Evolutionary conservation across 2,113 vertebrate species (phyloP).

Genomic region (Gymnobelideus leadbeateri): DNA sequence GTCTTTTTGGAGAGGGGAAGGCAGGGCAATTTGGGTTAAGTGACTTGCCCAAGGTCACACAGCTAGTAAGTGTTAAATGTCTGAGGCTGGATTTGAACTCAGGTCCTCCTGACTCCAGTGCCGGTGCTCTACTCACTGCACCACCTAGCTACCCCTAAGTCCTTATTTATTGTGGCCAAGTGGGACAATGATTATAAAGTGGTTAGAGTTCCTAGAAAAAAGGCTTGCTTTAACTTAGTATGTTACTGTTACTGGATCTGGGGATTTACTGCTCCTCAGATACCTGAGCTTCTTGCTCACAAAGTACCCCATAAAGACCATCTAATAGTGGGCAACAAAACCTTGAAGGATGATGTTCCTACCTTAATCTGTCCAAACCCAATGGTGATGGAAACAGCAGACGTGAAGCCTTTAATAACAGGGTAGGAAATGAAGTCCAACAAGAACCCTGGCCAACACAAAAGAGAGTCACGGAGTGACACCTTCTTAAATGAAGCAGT

Average conservation of each 20-base stretch:
- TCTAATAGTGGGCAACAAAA: rapidly evolving
- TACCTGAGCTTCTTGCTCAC: not conserved
- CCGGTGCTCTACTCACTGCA: no score
- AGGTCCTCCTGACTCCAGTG: no score
- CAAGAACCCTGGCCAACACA: constrained; percentile 89
- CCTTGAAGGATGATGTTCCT: rapidly evolving
- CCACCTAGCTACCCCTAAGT: no score
- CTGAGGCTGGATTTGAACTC: no score
- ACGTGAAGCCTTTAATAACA: constrained; percentile 96
- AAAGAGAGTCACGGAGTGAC: not conserved
- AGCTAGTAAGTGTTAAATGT: no score
- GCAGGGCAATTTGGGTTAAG: no score
- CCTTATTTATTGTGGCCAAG: rapidly evolving
- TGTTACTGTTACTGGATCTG: not conserved
- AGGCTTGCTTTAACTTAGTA: not conserved
- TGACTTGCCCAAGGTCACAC: no score
- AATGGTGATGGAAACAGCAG: constrained; percentile 94
- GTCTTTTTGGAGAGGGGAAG: no score
- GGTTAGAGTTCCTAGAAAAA: rapidly evolving
- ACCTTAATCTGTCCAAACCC: constrained; percentile 97
- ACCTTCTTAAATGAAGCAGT: not conserved
- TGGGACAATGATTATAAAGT: rapidly evolving
- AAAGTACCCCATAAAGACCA: not conserved
- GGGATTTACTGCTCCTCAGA: rapidly evolving
- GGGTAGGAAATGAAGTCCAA: constrained; percentile 96